Base-by-base conservation (phyloP, 2,113 vertebrate genomes). In the Grantiella picta region DNA sequence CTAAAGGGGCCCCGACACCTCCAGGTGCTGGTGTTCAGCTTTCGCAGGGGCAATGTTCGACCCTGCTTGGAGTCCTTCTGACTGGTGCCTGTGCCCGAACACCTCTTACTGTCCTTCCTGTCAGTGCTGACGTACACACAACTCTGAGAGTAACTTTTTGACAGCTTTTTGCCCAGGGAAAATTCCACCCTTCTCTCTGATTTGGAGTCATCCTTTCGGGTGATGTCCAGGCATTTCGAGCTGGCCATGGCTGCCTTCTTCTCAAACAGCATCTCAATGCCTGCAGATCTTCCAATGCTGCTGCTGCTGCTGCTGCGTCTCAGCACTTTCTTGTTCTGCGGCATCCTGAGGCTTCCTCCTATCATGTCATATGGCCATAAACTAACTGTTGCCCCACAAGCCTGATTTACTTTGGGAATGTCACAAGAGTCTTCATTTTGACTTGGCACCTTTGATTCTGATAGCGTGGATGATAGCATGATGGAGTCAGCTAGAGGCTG, bases 381-480 rank as follows among this genome's bases (percentile, higher is more conserved):
- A 96, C 98, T 98, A 94, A 97, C 97, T 88, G 98, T 97, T 97
- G 97, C 97, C 98, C 97, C 95, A 95, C 96, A 97, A 97, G 97
- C 95, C 92, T 97, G 97, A 93, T 97, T 98, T 96, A 97, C 97
- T 97, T 98, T 98, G 95, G 98, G 98, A 97, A 98, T 98, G 98
- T 98, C 98, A 94, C 96, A 97, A 97, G 97, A 97, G 97, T 98
- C 98, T 98, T 98, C 98, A 95, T 97, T 98, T 98, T 97, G 96
- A 98, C 98, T 98, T 98, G 98, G 98, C 98, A 98, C 97, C 94
- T 98, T 98, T 98, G 98, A 98, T 98, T 98, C 98, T 98, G 98
- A 98, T 98, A 98, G 98, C 98, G 98, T 98, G 98, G 98, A 98
- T 98, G 98, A 98, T 98, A 98, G 98, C 98, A 98, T 98, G 98